phyloP scores from a whole-genome alignment of 2,797 vertebrate genomes.

The Scarus forsteni region DNA sequence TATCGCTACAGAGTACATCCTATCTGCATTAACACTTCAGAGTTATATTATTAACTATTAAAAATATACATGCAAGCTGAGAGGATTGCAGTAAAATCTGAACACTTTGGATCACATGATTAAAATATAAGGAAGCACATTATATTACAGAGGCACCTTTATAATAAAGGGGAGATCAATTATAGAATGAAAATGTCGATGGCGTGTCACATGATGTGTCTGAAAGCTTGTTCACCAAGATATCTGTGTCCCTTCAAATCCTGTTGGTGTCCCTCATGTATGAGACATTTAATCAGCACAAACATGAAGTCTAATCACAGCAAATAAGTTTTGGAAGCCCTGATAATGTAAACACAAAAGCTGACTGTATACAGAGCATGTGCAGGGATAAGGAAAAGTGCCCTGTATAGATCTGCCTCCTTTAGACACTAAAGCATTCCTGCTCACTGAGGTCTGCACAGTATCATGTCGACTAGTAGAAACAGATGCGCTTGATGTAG shows the following conservation, averaged over 20 bases:
- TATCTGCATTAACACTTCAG: too few species aligned
- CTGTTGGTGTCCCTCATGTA: conserved; percentile 25
- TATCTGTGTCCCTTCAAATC: conserved; percentile 67
- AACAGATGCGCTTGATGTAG: conserved; percentile 71
- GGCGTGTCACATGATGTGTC: too few species aligned
- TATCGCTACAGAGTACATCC: too few species aligned
- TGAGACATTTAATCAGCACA: conserved; percentile 64
- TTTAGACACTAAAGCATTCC: conserved; percentile 71
- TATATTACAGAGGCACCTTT: too few species aligned
- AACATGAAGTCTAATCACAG: conserved; percentile 80
- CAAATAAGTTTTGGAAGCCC: conserved; percentile 56
- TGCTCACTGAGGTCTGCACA: conserved; percentile 69
- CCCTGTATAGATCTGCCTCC: conserved; percentile 57
- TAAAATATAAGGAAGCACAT: too few species aligned
- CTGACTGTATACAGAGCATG: conserved; percentile 46
- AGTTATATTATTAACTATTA: too few species aligned
- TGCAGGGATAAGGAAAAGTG: conserved; percentile 39
- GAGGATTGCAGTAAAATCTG: too few species aligned
- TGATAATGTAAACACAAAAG: conserved; percentile 64
- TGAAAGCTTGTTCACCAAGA: not conserved
- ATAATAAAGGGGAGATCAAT: too few species aligned
- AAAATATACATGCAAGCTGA: too few species aligned
- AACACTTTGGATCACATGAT: too few species aligned
- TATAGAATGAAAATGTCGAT: too few species aligned
- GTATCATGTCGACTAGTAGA: conserved; percentile 63